Evolutionary conservation across 2,888 invertebrate genomes (phyloP).

Genomic region (Lomographa bimaculata): DNA sequence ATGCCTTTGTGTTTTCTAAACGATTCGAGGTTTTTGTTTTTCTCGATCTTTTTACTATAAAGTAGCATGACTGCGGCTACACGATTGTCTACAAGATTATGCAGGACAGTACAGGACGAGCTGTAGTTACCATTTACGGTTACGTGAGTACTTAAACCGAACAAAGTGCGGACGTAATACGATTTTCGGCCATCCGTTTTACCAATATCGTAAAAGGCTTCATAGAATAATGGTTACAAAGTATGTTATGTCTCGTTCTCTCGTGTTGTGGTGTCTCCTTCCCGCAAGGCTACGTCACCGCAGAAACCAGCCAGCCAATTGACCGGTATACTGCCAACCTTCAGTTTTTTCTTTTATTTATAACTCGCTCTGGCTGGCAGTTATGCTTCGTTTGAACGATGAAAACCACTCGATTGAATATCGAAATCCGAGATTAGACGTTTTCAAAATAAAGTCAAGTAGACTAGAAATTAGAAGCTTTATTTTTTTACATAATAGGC

Average conservation of each 20-base stretch:
- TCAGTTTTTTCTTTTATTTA: slow-evolving; percentile 82
- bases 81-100: not conserved
- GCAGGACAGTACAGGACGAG: too few species aligned
- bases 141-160: slow-evolving; percentile 49
- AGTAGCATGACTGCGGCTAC: slow-evolving; percentile 2
- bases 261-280: slow-evolving; percentile 48
- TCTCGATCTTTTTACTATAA: slow-evolving; percentile 1
- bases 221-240: slow-evolving; percentile 71
- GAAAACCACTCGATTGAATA: slow-evolving; percentile 35
- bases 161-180: slow-evolving; percentile 74
- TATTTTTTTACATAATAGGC: too few species aligned
- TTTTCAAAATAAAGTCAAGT: too few species aligned
- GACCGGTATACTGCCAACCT: slow-evolving; percentile 83
- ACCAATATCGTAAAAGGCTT: slow-evolving; percentile 75
- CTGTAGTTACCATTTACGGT: slow-evolving; percentile 53
- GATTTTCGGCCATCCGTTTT: slow-evolving; percentile 76
- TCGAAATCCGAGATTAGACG: too few species aligned
- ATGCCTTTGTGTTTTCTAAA: slow-evolving; percentile 4
- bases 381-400: slow-evolving; percentile 63
- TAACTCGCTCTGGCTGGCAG: slow-evolving; percentile 78
- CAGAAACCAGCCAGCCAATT: slow-evolving; percentile 82
- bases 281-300: slow-evolving; percentile 72
- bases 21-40: not conserved
- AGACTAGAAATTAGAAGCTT: too few species aligned
- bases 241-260: slow-evolving; percentile 49